Conservation (phyloP, 2,113 vertebrate species). For the Ahaetulla prasina region DNA sequence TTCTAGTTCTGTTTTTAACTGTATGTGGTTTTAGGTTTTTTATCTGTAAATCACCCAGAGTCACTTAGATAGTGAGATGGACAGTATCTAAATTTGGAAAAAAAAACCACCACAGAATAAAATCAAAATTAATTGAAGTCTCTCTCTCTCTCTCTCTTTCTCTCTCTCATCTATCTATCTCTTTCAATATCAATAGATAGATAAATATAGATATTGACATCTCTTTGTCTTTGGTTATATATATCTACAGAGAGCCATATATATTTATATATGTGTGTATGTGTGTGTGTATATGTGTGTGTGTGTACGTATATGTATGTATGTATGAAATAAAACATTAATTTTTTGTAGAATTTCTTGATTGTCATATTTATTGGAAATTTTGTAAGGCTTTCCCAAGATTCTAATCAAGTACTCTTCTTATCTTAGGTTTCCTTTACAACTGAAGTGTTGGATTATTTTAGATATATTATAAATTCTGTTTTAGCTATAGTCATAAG, state of each 20-base stretch:
- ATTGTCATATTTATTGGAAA: neutral
- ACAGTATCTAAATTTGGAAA: neutral
- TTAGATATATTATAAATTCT: neutral
- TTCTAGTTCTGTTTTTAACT: neutral
- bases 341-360: neutral
- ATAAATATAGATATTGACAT: too few species aligned
- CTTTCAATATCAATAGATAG: too few species aligned
- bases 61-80: neutral
- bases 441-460: neutral
- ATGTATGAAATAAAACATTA: neutral
- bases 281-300: too few species aligned
- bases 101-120: neutral
- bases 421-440: neutral
- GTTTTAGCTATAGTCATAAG: neutral
- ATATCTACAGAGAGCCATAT: too few species aligned
- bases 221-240: too few species aligned
- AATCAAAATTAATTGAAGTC: neutral
- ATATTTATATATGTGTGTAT: too few species aligned
- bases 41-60: neutral
- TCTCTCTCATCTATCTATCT: too few species aligned
- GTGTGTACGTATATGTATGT: too few species aligned
- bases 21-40: neutral
- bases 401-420: neutral
- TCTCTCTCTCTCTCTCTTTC: too few species aligned
- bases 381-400: neutral